These are phyloP conservation scores for Hippocampus abdominalis DNA, from an alignment of 2,113 vertebrate species.

Conservation along the genomic window DNA sequence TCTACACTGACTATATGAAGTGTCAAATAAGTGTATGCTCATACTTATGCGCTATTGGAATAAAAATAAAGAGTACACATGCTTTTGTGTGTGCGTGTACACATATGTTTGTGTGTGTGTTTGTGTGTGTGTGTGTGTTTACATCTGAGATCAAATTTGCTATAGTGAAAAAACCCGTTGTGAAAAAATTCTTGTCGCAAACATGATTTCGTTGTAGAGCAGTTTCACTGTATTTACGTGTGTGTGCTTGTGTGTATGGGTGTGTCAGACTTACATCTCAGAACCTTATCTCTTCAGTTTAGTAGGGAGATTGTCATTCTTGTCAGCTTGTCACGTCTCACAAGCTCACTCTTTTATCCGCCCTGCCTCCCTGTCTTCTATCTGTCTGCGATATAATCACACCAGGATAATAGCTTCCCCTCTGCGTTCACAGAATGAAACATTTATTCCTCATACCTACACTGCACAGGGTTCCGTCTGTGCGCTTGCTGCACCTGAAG, in stretches of 20 bases:
- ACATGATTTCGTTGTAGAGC: too few relatives aligned
- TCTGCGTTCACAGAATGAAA: constrained; percentile 50
- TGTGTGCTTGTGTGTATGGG: constrained; percentile 22
- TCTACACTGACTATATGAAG: too few relatives aligned
- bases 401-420: constrained; percentile 61
- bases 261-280: constrained; percentile 46
- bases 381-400: constrained; percentile 70
- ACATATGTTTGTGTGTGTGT: too few relatives aligned
- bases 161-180: too few relatives aligned
- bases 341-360: constrained; percentile 62
- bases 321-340: constrained; percentile 63
- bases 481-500: constrained; percentile 48
- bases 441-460: constrained; percentile 58
- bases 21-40: too few relatives aligned
- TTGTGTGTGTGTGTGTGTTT: too few relatives aligned
- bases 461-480: constrained; percentile 22
- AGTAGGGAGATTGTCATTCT: constrained; percentile 64
- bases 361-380: constrained; percentile 67
- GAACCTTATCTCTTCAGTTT: constrained; percentile 65
- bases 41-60: too few relatives aligned
- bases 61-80: too few relatives aligned
- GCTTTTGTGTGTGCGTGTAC: too few relatives aligned
- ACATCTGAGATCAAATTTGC: too few relatives aligned
- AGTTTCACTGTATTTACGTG: constrained; percentile 5
- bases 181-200: too few relatives aligned